A percentile compares a stretch with the other conserved stretches of the same genome.
phyloP scores from a whole-genome alignment of 2,113 vertebrate genomes.

The Nyctereutes procyonoides region DNA sequence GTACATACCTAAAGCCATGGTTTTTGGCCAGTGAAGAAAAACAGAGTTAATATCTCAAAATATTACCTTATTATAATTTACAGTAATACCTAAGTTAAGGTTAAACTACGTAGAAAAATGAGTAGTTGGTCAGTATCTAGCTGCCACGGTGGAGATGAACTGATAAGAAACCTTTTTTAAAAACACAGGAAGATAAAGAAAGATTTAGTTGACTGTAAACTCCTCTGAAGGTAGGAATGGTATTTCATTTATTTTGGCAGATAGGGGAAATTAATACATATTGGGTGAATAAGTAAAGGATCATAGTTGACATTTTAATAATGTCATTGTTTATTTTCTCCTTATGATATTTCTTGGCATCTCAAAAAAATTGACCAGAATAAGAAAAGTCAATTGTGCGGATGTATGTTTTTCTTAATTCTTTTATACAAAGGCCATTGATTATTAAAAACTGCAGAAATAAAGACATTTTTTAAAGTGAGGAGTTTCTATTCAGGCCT shows the following conservation, averaged over 20 bases:
- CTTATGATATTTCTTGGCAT: not conserved
- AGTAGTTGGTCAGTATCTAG: not conserved
- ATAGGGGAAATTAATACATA: not conserved
- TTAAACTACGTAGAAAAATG: not conserved
- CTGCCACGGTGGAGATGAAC: not conserved
- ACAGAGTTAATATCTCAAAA: slow-evolving; percentile 23
- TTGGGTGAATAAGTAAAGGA: not conserved
- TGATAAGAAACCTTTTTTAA: not conserved
- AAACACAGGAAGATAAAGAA: not conserved
- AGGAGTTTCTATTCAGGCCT: not conserved
- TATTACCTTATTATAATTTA: not conserved
- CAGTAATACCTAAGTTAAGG: not conserved
- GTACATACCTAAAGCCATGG: not conserved
- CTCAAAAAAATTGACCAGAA: not conserved
- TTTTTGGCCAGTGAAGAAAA: not conserved
- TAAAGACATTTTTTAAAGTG: not conserved
- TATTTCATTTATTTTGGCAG: not conserved
- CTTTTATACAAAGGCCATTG: not conserved
- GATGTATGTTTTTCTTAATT: not conserved
- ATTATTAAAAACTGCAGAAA: not conserved
- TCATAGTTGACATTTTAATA: not conserved
- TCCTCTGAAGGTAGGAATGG: not conserved
- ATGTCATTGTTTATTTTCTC: not conserved
- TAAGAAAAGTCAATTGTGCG: not conserved
- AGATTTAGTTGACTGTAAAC: not conserved